phyloP scores from a whole-genome alignment of 2,113 vertebrate species.

The Anolis carolinensis region DNA sequence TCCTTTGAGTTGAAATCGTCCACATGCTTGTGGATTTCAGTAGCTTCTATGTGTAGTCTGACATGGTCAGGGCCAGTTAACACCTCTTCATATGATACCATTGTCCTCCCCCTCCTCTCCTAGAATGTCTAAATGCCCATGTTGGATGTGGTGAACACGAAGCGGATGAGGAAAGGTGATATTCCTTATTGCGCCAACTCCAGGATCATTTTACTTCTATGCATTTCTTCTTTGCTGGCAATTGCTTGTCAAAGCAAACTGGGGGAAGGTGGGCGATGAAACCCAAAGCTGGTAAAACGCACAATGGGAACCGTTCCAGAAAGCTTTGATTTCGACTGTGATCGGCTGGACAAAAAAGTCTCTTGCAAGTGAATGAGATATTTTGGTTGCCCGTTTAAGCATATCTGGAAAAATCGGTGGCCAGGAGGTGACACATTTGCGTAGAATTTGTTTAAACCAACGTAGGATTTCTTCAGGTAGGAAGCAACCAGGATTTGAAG shows the following conservation, averaged over 20 bases:
- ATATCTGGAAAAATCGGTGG: not conserved
- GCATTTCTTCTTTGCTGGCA: not conserved
- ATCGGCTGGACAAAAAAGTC: not conserved
- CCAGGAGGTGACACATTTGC: not conserved
- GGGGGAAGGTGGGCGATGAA: not conserved
- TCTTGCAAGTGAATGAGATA: not conserved
- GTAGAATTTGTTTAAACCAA: not conserved
- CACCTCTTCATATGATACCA: slow-evolving; percentile 1
- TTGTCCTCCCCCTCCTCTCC: not conserved
- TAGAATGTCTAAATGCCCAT: not conserved
- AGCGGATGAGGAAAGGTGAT: not conserved
- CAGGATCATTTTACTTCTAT: slow-evolving; percentile 8
- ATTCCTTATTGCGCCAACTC: slow-evolving; percentile 16
- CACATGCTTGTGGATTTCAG: too few relatives aligned
- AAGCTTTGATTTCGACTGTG: not conserved
- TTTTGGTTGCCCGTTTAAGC: not conserved
- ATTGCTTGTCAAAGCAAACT: not conserved
- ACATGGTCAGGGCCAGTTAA: too few relatives aligned
- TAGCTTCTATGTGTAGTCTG: too few relatives aligned
- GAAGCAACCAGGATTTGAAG: too few relatives aligned
- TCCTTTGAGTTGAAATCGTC: too few relatives aligned
- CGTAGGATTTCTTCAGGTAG: too few relatives aligned
- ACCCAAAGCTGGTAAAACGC: not conserved
- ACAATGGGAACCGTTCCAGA: not conserved
- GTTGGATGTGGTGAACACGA: slow-evolving; percentile 7